phyloP scores from a whole-genome alignment of 1,140 invertebrate species.

The Megalopta genalis region DNA sequence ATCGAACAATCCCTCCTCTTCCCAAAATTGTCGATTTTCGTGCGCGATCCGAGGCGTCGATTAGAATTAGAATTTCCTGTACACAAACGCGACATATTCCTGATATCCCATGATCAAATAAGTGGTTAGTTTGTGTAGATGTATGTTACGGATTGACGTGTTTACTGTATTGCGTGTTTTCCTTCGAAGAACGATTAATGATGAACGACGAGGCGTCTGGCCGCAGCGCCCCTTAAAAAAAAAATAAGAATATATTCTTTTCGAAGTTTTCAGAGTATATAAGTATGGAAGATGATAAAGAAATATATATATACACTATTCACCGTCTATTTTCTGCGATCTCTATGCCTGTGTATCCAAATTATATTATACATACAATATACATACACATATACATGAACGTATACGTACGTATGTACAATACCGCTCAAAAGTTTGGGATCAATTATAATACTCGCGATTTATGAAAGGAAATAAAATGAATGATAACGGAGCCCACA shows the following conservation, averaged over 20 bases:
- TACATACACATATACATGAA: constrained; percentile 4
- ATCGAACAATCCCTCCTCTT: too few relatives aligned
- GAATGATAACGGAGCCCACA: not conserved
- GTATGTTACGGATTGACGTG: constrained; percentile 35
- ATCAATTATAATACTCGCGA: not conserved
- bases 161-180: constrained; percentile 48
- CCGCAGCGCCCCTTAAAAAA: too few relatives aligned
- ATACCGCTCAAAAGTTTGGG: constrained; percentile 2
- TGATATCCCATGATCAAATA: constrained; percentile 19
- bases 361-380: constrained; percentile 43
- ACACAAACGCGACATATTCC: constrained; percentile 16
- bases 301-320: constrained; percentile 24
- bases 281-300: constrained; percentile 2
- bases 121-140: constrained; percentile 37
- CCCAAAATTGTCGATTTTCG: too few relatives aligned
- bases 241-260: constrained; percentile 34
- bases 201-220: not conserved
- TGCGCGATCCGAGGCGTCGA: too few relatives aligned
- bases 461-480: constrained; percentile 4
- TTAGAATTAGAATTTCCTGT: too few relatives aligned
- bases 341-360: constrained; percentile 56
- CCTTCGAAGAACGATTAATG: constrained; percentile 23
- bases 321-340: constrained; percentile 59
- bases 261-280: constrained; percentile 11
- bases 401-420: not conserved